These are phyloP conservation scores for Drosophila nasuta DNA, from an alignment of 1,140 invertebrate genomes.

Conservation along the genomic window DNA sequence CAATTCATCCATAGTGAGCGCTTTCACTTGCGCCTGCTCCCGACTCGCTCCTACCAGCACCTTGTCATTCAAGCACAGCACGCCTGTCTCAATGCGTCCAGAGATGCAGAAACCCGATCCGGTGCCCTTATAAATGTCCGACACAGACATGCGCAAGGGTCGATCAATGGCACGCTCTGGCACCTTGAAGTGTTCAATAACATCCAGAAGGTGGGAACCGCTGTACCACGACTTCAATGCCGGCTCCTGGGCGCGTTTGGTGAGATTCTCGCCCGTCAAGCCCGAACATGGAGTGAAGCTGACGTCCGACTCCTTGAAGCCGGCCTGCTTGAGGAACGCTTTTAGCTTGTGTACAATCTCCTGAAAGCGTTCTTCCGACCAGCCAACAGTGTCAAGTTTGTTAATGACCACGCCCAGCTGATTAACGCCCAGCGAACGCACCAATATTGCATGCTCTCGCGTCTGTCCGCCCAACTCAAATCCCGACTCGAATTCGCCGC, in stretches of 20 bases:
- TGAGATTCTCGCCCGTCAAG: conserved; percentile 96
- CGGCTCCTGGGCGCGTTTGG: conserved; percentile 88
- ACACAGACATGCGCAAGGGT: conserved; percentile 95
- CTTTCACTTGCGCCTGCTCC: conserved; percentile 92
- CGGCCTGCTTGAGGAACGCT: conserved; percentile 97
- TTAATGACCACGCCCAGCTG: conserved; percentile 95
- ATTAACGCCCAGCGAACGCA: conserved; percentile 95
- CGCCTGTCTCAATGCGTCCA: conserved; percentile 96
- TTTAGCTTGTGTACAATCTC: conserved; percentile 95
- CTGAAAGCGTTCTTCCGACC: conserved; percentile 92
- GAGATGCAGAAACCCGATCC: conserved; percentile 94
- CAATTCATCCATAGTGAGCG: conserved; percentile 90
- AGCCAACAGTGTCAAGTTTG: conserved; percentile 93
- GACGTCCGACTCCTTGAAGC: conserved; percentile 95
- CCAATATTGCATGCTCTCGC: conserved; percentile 97
- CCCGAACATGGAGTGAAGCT: conserved; percentile 98
- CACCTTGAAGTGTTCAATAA: conserved; percentile 94
- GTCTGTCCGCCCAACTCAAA: conserved; percentile 99
- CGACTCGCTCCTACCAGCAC: conserved; percentile 94
- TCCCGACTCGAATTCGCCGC: conserved; percentile 99
- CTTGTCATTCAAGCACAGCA: conserved; percentile 93
- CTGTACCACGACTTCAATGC: conserved; percentile 93
- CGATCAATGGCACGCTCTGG: conserved; percentile 94
- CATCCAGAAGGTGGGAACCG: conserved; percentile 92
- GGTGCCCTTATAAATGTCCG: conserved; percentile 97